A percentile compares a stretch with the other conserved stretches of the same genome.
Evolutionary conservation across 2,113 vertebrate species (phyloP).

Genomic region (Epinephelus fuscoguttatus): DNA sequence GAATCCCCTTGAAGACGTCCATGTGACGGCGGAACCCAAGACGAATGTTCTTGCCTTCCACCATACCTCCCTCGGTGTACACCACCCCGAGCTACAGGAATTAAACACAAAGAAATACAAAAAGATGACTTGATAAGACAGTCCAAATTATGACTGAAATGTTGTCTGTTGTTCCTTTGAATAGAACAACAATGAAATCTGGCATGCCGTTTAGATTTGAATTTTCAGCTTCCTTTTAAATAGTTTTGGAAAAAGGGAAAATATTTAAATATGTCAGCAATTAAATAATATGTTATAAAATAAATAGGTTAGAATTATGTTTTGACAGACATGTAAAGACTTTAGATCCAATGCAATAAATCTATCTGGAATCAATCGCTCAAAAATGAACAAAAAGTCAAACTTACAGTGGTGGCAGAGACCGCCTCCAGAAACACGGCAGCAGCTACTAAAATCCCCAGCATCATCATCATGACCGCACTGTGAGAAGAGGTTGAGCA

Average conservation of each 20-base stretch:
- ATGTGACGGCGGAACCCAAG: conserved; percentile 81
- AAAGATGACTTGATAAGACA: not conserved
- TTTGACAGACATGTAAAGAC: not conserved
- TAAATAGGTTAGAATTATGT: not conserved
- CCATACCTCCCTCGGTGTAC: conserved; percentile 91
- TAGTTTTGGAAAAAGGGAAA: not conserved
- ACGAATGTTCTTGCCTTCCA: conserved; percentile 87
- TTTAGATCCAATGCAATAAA: not conserved
- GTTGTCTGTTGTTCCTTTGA: not conserved
- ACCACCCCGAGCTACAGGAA: conserved; percentile 89
- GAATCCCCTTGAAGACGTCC: conserved; percentile 94
- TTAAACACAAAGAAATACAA: not conserved
- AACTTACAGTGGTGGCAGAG: conserved; percentile 79
- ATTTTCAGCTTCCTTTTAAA: not conserved
- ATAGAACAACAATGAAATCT: not conserved
- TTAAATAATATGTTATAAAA: not conserved
- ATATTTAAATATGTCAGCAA: not conserved
- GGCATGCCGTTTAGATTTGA: not conserved
- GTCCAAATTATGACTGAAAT: not conserved
- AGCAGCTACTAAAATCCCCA: conserved; percentile 77
- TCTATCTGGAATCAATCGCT: not conserved
- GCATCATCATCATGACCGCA: conserved; percentile 78
- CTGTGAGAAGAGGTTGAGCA: conserved; percentile 11
- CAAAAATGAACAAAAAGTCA: not conserved
- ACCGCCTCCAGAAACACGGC: conserved; percentile 78